Evolutionary conservation across 53 echinoderm and acorn worm genomes (phyloP).

Genomic region (Mesocentrotus franciscanus): DNA sequence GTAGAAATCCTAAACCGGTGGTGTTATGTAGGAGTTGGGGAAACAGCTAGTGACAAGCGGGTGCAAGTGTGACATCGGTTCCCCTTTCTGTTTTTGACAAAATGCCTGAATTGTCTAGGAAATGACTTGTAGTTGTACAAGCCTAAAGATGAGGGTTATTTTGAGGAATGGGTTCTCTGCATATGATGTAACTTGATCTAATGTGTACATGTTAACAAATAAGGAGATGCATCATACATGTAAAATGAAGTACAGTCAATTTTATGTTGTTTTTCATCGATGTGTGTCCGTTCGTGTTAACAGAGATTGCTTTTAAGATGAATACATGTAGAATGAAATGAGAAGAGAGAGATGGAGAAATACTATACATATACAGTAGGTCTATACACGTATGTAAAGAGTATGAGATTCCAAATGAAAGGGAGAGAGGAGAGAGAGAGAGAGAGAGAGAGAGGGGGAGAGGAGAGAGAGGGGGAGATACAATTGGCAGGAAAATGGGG

Average conservation of each 20-base stretch:
- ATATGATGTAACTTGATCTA: not conserved
- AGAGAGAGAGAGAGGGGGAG: not conserved
- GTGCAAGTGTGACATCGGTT: slow-evolving; percentile 22
- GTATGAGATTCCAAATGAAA: not conserved
- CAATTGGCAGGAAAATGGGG: not conserved
- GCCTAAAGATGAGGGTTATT: not conserved
- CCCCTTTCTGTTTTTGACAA: not conserved
- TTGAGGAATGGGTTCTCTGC: not conserved
- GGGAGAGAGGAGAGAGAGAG: not conserved
- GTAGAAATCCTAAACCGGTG: slow-evolving; percentile 20
- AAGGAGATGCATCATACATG: not conserved
- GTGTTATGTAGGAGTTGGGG: slow-evolving; percentile 52
- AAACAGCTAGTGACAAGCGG: slow-evolving; percentile 36
- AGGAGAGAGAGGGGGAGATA: not conserved
- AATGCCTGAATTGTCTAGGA: not conserved
- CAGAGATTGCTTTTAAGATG: too few relatives aligned
- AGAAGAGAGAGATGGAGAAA: not conserved
- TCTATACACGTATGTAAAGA: too few relatives aligned
- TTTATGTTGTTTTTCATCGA: too few relatives aligned
- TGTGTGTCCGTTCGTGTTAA: too few relatives aligned
- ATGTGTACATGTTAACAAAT: not conserved
- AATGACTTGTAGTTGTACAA: not conserved
- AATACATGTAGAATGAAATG: not conserved
- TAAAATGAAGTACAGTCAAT: too few relatives aligned
- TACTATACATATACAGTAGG: too few relatives aligned